These are phyloP conservation scores for Hapalemur alaotrensis DNA, from an alignment of 2,797 vertebrate species.

Conservation along the genomic window DNA sequence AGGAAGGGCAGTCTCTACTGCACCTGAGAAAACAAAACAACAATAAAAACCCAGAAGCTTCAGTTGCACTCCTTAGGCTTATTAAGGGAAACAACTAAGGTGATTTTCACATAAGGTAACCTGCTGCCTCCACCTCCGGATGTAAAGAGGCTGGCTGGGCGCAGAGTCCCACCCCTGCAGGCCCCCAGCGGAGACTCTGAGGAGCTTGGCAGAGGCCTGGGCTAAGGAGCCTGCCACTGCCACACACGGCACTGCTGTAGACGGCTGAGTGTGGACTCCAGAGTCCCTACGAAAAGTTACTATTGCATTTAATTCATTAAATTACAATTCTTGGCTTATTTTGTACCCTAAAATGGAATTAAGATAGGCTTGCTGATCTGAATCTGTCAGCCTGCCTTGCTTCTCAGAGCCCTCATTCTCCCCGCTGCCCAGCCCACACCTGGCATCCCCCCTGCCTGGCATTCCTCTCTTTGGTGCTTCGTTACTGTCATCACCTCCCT, in stretches of 20 bases:
- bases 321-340: neutral
- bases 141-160: neutral
- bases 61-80: neutral
- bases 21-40: neutral
- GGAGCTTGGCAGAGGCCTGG: neutral
- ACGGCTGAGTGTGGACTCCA: neutral
- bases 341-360: neutral
- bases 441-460: neutral
- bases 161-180: neutral
- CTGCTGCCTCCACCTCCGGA: neutral
- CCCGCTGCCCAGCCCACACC: accelerated
- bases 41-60: neutral
- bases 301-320: neutral
- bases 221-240: neutral
- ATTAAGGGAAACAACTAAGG: neutral
- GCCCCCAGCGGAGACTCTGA: neutral
- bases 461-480: neutral
- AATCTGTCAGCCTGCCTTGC: accelerated
- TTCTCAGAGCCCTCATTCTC: accelerated
- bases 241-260: accelerated
- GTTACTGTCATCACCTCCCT: neutral
- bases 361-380: neutral
- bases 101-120: neutral
- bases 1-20: neutral
- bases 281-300: neutral